These are phyloP conservation scores for Limnephilus auricula DNA, from an alignment of 2,888 invertebrate genomes.

Conservation along the genomic window DNA sequence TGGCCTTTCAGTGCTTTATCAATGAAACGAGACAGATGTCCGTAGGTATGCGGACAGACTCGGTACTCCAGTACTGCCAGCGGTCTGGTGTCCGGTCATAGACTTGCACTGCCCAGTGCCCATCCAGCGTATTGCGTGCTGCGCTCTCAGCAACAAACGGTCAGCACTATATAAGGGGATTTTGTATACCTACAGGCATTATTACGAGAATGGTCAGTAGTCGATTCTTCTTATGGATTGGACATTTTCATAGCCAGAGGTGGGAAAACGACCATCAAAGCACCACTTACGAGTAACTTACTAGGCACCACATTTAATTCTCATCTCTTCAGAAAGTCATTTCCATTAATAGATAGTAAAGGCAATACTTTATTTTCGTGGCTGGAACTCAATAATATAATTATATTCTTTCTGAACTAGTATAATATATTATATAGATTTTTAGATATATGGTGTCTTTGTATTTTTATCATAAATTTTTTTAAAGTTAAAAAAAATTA, in stretches of 20 bases:
- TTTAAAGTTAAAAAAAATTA: too few species aligned
- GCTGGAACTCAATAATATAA: not conserved
- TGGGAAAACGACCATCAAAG: constrained; percentile 14
- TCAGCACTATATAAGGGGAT: not conserved
- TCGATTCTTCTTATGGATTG: constrained; percentile 1
- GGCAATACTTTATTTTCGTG: not conserved
- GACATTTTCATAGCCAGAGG: constrained; percentile 37
- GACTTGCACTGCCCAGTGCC: not conserved
- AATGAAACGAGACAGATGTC: constrained; percentile 61
- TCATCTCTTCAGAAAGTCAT: not conserved
- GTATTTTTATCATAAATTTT: too few species aligned
- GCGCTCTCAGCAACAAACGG: not conserved
- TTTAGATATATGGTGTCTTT: not conserved
- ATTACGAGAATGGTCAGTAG: not conserved
- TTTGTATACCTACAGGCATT: not conserved
- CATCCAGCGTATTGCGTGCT: not conserved
- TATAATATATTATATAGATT: not conserved
- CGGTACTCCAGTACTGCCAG: constrained; percentile 19
- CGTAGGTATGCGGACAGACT: constrained; percentile 49
- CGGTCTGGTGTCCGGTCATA: constrained; percentile 54
- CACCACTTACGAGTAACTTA: constrained; percentile 2
- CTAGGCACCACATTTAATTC: not conserved
- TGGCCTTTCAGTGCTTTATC: constrained; percentile 59
- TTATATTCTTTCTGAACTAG: not conserved
- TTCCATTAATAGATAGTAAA: not conserved